Evolutionary conservation across 2,113 vertebrate species (phyloP).

Genomic region (Channa argus): DNA sequence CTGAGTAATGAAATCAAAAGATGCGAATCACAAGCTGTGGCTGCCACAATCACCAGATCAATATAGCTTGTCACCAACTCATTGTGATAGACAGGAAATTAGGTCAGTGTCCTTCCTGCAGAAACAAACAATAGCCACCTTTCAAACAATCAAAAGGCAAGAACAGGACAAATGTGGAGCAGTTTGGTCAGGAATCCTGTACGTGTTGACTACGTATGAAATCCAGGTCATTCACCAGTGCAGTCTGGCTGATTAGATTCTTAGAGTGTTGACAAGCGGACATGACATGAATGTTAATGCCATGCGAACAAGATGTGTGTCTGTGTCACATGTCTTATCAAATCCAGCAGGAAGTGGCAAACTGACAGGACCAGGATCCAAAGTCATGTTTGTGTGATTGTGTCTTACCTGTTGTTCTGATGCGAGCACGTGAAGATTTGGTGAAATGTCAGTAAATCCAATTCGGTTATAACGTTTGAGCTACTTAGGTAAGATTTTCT

Average conservation of each 20-base stretch:
- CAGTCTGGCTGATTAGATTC: slow-evolving; percentile 7
- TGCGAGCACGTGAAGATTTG: neutral
- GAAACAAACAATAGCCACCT: neutral
- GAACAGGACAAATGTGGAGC: neutral
- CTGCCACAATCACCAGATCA: too few relatives aligned
- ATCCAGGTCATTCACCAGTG: too few relatives aligned
- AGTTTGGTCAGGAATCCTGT: neutral
- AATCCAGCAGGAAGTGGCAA: neutral
- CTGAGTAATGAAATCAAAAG: neutral
- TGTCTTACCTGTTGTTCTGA: neutral
- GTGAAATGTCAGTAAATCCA: too few relatives aligned
- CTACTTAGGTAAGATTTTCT: too few relatives aligned
- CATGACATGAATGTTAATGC: slow-evolving; percentile 10
- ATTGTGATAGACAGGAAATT: too few relatives aligned
- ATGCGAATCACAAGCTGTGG: neutral
- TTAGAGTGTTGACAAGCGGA: neutral
- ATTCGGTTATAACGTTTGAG: too few relatives aligned
- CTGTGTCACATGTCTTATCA: slow-evolving; percentile 7
- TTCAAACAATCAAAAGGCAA: neutral
- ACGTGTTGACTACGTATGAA: neutral
- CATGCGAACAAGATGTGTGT: slow-evolving; percentile 7
- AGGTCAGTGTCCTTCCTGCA: too few relatives aligned
- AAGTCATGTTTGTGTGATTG: neutral
- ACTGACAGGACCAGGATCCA: slow-evolving; percentile 4
- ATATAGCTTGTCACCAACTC: too few relatives aligned